Evolutionary conservation across 2,888 invertebrate species (phyloP), one percentile per base, ranked within the genome.

Genomic region (Xylocampa areola): DNA sequence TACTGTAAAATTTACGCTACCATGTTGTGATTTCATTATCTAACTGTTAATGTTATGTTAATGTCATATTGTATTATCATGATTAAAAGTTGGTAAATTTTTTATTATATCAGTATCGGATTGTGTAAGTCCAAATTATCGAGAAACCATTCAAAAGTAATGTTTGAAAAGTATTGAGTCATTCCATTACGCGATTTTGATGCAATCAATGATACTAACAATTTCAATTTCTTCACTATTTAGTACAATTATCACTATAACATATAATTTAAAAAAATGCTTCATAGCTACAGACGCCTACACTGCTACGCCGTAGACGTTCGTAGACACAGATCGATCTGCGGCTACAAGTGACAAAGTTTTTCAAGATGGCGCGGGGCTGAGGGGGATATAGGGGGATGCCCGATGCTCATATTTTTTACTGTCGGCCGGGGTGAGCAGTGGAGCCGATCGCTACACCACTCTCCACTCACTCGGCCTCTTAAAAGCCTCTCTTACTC

Each of bases 321-420:
- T n/a, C 85, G 85, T 88, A 91, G 91, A 92, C 89, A 90, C 89
- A 90, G 87, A 92, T 92, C 92, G 92, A 92, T 92, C 85, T 90
- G 92, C 82, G 92, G 91, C 87, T 89, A 90, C 90, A 89, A 91
- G 88, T 92, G 93, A 91, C 91, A 91, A 92, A 92, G 87, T 91
- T 92, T 92, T 92, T 90, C 92, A 92, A 92, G 92, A 92, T 92
- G 92, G 92, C 92, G 91, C 82, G 78, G 81, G 79, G 79, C 81
- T 77, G 73, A 73, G 79, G 77, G 65, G 78, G 74, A 76, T 78
- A 66, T 53, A 78, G 85, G 86, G 89, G 87, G 92, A 92, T 92
- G 90, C 90, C 92, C 92, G 92, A 92, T 92, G 90, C 90, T 92
- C 92, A 93, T 92, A 94, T 94, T 93, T 94, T 93, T 94, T 93